phyloP scores from a whole-genome alignment of 1,140 invertebrate genomes.

The Ditylenchus dipsaci region DNA sequence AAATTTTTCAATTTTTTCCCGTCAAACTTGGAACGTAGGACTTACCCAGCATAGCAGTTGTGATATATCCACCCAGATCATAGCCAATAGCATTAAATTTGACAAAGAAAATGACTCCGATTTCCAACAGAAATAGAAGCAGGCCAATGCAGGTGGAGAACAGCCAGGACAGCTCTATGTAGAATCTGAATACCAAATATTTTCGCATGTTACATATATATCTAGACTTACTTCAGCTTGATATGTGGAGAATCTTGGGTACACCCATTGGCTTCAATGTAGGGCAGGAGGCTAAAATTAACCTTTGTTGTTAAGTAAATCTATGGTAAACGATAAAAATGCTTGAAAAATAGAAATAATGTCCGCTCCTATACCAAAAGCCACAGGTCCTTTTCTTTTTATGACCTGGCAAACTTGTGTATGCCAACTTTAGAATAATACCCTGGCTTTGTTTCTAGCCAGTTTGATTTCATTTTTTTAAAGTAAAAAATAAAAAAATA shows the following conservation, averaged over 20 bases:
- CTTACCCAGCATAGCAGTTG: constrained; percentile 55
- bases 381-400: too few relatives aligned
- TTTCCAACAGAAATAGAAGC: constrained; percentile 84
- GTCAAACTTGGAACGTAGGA: neutral
- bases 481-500: too few relatives aligned
- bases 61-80: constrained; percentile 48
- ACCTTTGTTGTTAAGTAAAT: too few relatives aligned
- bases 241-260: constrained; percentile 59
- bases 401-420: too few relatives aligned
- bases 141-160: constrained; percentile 90
- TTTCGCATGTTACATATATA: constrained; percentile 13
- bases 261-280: constrained; percentile 45
- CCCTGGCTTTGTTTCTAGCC: too few relatives aligned
- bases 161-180: constrained; percentile 93
- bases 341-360: too few relatives aligned
- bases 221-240: constrained; percentile 36
- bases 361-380: too few relatives aligned
- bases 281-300: constrained; percentile 2
- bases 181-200: constrained; percentile 64
- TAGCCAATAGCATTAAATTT: constrained; percentile 59
- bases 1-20: too few relatives aligned
- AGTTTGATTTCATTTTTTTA: too few relatives aligned
- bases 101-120: constrained; percentile 85
- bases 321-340: too few relatives aligned
- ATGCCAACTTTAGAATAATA: too few relatives aligned